Percentiles rank a stretch among this genome's conserved stretches.
phyloP scores from a whole-genome alignment of 2,113 vertebrate species.

The Glaucomys volans region DNA sequence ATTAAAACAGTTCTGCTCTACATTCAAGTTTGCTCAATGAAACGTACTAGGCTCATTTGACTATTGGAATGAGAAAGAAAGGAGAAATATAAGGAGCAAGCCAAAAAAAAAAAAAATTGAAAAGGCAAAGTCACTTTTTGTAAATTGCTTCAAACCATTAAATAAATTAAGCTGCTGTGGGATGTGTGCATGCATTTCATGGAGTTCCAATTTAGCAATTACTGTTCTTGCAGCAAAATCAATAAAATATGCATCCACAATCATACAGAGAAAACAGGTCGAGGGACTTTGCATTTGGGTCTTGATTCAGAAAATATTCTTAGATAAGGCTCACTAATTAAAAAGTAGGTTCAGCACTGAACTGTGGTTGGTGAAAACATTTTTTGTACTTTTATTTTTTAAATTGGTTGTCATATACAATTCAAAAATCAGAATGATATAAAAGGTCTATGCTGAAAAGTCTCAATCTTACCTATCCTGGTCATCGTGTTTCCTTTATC shows the following conservation, averaged over 20 bases:
- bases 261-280: constrained; percentile 69
- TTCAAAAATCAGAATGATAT: constrained; percentile 9
- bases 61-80: constrained; percentile 77
- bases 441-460: neutral
- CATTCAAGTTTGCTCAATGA: constrained; percentile 72
- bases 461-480: neutral
- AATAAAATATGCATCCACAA: constrained; percentile 69
- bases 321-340: neutral
- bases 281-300: constrained; percentile 21
- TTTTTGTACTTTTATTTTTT: neutral
- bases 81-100: constrained; percentile 64
- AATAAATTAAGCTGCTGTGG: constrained; percentile 84
- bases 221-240: constrained; percentile 80
- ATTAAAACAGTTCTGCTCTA: constrained; percentile 83
- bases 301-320: constrained; percentile 52
- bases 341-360: neutral
- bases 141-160: constrained; percentile 87
- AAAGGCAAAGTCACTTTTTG: constrained; percentile 74
- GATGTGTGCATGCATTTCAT: constrained; percentile 80
- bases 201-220: constrained; percentile 86
- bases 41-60: constrained; percentile 78
- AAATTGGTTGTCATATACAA: neutral
- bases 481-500: neutral
- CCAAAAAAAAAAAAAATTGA: constrained; percentile 52
- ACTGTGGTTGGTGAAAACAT: neutral